Base-by-base conservation (phyloP, 2,113 vertebrate species). In the Prietella phreatophila region DNA sequence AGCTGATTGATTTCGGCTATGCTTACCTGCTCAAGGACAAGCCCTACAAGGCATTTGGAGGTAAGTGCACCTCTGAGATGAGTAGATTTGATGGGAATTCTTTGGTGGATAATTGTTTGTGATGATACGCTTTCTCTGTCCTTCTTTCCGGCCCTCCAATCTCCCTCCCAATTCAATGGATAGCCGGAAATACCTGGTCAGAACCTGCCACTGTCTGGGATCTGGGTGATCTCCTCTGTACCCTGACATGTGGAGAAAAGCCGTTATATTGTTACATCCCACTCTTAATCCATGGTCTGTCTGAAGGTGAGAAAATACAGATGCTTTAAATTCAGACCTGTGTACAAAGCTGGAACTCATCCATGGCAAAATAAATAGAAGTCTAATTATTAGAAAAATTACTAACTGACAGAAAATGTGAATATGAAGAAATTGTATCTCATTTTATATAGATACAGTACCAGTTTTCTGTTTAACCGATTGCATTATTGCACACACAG, bases 1-100 rank as follows among this genome's bases (percentile, higher is more conserved):
- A 94, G 88, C 89, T 94, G 36, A 93, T 94, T 6, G 93, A 94
- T 87, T 94, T 94, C 82, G 93, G 93, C 27, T 92, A 92, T 5
- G 92, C 93, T 0, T 47, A 11, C 4, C 9, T 86, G 8, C 17
- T 63, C 5, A 6, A 63, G 2, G 39, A 33, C 47, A 81, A 14
- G n/a, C 14, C 7, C 50, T 81, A 81, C 53, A 50, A 15, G 47
- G 10, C 11, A 50, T 81, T 30, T 33, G 25, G 50, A 81, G 78
- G 78, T 81, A 30, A 58, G 9, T 65, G 27, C 9, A 65, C 27
- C 47, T 78, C 33, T 42, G 33, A 7, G 36, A 42, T 73, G 42
- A 78, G 3, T 30, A n/a, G 76, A 53, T 81, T 81, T 76, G 17
- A 27, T 76, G 19, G 20, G 15, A 79, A 9, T 56, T 55, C 11